Conservation (phyloP, 2,888 invertebrate species). For the Galeruca laticollis region DNA sequence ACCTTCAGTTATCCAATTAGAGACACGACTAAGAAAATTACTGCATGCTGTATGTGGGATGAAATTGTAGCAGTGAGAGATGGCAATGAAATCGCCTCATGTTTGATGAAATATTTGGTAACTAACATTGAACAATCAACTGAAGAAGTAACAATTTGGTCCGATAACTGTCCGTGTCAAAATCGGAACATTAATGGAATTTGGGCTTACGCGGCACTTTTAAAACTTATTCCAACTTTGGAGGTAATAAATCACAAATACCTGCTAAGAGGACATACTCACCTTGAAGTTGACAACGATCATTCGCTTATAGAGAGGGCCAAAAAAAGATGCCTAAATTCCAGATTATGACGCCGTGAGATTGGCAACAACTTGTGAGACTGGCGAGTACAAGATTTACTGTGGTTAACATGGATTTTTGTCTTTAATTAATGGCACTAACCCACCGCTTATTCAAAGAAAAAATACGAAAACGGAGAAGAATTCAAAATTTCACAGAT, state of each 20-base stretch:
- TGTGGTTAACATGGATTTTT: conserved; percentile 40
- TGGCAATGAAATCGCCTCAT: conserved; percentile 47
- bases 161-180: conserved; percentile 27
- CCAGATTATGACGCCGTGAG: too few relatives aligned
- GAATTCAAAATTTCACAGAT: conserved; percentile 38
- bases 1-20: conserved; percentile 45
- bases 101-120: conserved; percentile 38
- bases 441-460: conserved; percentile 33
- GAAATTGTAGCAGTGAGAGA: conserved; percentile 41
- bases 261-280: too few relatives aligned
- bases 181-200: conserved; percentile 9
- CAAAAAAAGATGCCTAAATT: conserved; percentile 33
- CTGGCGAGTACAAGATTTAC: conserved; percentile 13
- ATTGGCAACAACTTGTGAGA: conserved; percentile 37
- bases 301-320: conserved; percentile 37
- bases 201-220: background rate
- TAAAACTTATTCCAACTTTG: conserved; percentile 20
- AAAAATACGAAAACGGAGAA: conserved; percentile 26
- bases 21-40: too few relatives aligned
- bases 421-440: conserved; percentile 12
- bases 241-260: conserved; percentile 40
- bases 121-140: background rate
- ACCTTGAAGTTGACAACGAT: conserved; percentile 36
- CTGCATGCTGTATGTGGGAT: conserved; percentile 45
- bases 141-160: too few relatives aligned